Evolutionary conservation across 1,140 invertebrate species (phyloP).

Genomic region (Drosophila pruinosa): DNA sequence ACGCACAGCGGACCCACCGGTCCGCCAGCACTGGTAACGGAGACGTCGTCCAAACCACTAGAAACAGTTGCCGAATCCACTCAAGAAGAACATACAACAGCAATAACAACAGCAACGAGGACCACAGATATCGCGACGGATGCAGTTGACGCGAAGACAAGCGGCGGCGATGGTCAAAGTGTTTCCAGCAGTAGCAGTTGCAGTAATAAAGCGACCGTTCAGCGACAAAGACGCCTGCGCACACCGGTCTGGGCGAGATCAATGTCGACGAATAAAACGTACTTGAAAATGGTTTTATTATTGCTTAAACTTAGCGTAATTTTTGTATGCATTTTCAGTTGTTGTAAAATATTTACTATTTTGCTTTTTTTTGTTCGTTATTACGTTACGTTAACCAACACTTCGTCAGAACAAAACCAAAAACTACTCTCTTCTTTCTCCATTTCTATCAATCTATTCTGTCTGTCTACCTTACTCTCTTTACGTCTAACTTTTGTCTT

Average conservation of each 20-base stretch:
- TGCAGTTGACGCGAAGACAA: background rate
- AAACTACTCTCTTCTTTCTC: conserved; percentile 41
- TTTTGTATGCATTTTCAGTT: conserved; percentile 61
- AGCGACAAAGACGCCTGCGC: conserved; percentile 86
- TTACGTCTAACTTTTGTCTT: conserved; percentile 18
- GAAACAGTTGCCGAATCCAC: background rate
- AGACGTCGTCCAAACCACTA: conserved; percentile 1
- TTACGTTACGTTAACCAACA: conserved; percentile 64
- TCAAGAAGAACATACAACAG: conserved; percentile 13
- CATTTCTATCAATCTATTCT: conserved; percentile 35
- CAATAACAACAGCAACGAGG: conserved; percentile 5
- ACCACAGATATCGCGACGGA: background rate
- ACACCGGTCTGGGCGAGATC: conserved; percentile 90
- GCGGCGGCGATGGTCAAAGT: conserved; percentile 47
- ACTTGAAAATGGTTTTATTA: conserved; percentile 68
- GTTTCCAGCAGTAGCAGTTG: conserved; percentile 78
- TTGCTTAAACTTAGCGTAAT: conserved; percentile 39
- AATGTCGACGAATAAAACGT: conserved; percentile 83
- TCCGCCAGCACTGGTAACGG: conserved; percentile 54
- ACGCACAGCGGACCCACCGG: conserved; percentile 74
- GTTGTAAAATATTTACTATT: conserved; percentile 36
- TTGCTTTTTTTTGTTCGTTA: conserved; percentile 53
- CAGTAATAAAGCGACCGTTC: conserved; percentile 82
- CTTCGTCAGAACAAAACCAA: conserved; percentile 31
- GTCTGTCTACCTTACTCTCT: conserved; percentile 18